Evolutionary conservation across 2,888 invertebrate species (phyloP).

Genomic region (Therioaphis trifolii): DNA sequence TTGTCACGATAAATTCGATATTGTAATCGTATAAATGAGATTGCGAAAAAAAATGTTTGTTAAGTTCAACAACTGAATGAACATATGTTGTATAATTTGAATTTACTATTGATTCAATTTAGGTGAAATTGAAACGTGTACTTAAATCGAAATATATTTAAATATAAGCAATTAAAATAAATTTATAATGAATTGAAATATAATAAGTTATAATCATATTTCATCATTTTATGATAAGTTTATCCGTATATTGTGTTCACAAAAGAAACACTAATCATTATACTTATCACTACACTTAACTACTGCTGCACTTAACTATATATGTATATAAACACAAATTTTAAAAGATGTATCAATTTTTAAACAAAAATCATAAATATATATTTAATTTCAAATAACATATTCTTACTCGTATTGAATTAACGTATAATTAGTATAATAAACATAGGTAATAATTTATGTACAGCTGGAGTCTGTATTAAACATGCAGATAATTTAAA

Average conservation of each 20-base stretch:
- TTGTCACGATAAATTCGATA: too few relatives aligned
- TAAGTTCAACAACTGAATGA: too few relatives aligned
- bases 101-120: too few relatives aligned
- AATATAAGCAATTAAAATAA: background rate
- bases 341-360: background rate
- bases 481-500: constrained; percentile 40
- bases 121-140: too few relatives aligned
- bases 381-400: too few relatives aligned
- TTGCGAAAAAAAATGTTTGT: too few relatives aligned
- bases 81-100: too few relatives aligned
- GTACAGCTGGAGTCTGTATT: constrained; percentile 5
- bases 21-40: too few relatives aligned
- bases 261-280: constrained; percentile 10
- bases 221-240: background rate
- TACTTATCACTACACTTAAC: too few relatives aligned
- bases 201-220: constrained; percentile 29
- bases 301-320: too few relatives aligned
- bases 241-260: background rate
- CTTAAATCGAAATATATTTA: too few relatives aligned
- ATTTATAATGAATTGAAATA: background rate
- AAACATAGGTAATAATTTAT: background rate
- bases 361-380: background rate
- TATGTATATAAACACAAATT: constrained; percentile 34
- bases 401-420: background rate
- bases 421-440: background rate